Conservation (phyloP, 2,888 invertebrate genomes). For the Pemphredon lugubris region DNA sequence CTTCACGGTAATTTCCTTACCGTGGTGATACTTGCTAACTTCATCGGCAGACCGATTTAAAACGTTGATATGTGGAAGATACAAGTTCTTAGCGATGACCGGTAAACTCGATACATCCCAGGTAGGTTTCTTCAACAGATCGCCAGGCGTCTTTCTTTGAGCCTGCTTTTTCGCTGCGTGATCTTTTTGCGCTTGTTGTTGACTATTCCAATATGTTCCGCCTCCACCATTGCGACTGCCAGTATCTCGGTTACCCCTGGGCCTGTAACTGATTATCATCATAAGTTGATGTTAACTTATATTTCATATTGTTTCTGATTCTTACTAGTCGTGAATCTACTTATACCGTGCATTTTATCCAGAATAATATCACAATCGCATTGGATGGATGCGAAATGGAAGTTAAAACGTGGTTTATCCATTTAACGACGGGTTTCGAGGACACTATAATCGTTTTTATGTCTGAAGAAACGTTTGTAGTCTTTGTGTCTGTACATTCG, state of each 20-base stretch:
- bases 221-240: conserved; percentile 74
- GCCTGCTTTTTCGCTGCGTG: conserved; percentile 71
- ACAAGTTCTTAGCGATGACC: conserved; percentile 95
- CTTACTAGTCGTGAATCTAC: too few species aligned
- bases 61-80: conserved; percentile 90
- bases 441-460: too few species aligned
- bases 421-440: too few species aligned
- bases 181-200: conserved; percentile 71
- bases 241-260: conserved; percentile 77
- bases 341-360: too few species aligned
- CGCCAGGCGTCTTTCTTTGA: conserved; percentile 86
- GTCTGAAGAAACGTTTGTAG: too few species aligned
- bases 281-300: too few species aligned
- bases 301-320: too few species aligned
- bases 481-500: too few species aligned
- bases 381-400: too few species aligned
- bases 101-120: conserved; percentile 91
- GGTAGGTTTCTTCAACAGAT: conserved; percentile 88
- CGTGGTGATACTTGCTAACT: conserved; percentile 88
- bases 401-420: too few species aligned
- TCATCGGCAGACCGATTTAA: conserved; percentile 87
- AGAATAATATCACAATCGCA: too few species aligned
- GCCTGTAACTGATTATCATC: conserved; percentile 71
- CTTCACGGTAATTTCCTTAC: conserved; percentile 94
- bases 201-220: conserved; percentile 78